phyloP scores from a whole-genome alignment of 2,888 invertebrate species.

The Cosmia pyralina region DNA sequence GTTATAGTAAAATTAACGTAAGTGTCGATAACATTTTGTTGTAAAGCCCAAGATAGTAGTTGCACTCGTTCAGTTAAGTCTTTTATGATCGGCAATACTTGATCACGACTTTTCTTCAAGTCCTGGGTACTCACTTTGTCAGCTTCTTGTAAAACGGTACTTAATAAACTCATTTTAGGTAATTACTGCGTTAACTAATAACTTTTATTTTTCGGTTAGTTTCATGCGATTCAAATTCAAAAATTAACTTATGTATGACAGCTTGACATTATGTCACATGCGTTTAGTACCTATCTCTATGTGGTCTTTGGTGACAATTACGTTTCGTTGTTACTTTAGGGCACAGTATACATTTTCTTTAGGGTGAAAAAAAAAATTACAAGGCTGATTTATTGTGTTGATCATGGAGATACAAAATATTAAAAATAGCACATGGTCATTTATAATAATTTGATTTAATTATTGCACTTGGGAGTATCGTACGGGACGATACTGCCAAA shows the following conservation, averaged over 20 bases:
- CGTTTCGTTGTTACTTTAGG: conserved; percentile 18
- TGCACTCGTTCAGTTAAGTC: conserved; percentile 82
- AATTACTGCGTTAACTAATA: not conserved
- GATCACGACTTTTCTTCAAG: conserved; percentile 78
- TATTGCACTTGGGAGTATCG: not conserved
- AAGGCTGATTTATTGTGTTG: not conserved
- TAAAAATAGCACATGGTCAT: not conserved
- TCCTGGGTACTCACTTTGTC: conserved; percentile 79
- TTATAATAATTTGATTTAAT: not conserved
- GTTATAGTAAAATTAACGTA: conserved; percentile 81
- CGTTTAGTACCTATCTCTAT: conserved; percentile 1
- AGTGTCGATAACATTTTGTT: conserved; percentile 83
- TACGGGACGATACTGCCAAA: too few species aligned
- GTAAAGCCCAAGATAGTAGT: conserved; percentile 83
- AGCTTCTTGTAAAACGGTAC: conserved; percentile 82
- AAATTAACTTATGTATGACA: conserved; percentile 46
- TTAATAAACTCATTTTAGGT: conserved; percentile 82
- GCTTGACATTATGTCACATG: not conserved
- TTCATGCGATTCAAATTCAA: conserved; percentile 48
- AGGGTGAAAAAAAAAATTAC: not conserved
- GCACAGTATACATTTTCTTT: too few species aligned
- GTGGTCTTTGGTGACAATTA: not conserved
- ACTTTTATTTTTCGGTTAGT: conserved; percentile 63
- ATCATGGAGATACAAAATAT: not conserved
- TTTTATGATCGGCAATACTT: conserved; percentile 76